Evolutionary conservation across 53 echinoderm and acorn worm genomes (phyloP), one percentile per base, ranked within the genome.

Genomic region (Patiria pectinifera): DNA sequence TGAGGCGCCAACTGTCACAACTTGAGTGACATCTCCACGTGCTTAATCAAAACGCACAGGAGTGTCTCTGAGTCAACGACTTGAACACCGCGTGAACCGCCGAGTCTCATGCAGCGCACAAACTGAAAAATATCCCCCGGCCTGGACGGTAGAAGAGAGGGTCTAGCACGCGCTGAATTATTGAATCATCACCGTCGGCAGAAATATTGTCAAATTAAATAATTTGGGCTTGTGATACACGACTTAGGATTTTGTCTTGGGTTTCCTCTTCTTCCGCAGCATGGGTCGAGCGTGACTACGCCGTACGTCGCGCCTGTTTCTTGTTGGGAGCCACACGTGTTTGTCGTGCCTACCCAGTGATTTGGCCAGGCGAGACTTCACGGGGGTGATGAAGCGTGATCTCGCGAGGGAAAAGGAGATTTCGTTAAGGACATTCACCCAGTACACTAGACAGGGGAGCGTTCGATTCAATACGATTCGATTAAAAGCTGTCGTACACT

Each of bases 391-490:
- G 74, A 74, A 74, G 22, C 74, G 74, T 74, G 74, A 74, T 74
- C 74, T 74, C 74, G 74, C 74, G 74, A 74, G 74, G 24, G 74
- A 74, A 74, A 74, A 74, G 24, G 74, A 74, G 74, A 74, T 74
- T 74, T 74, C 74, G 21, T 74, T n/a, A 21, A 7, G 66, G 66
- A 18, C 66, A 15, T 66, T 66, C 66, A 74, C n/a, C 9, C 74
- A 5, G 9, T 6, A 74, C n/a, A n/a, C 24, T 22, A 74, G 74
- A 24, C 74, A 23, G 24, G 24, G 74, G 24, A 74, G 24, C 9
- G 11, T 74, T 74, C 22, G 19, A 66, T 66, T 66, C 66, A 14
- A 11, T 66, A 11, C 14, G 66, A 66, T 66, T 66, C 74, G 74
- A 23, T 74, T 24, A 74, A 9, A 74, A n/a, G 22, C 8, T 23